These are phyloP conservation scores for Ariopsis seemanni DNA, from an alignment of 2,113 vertebrate species.

Conservation along the genomic window DNA sequence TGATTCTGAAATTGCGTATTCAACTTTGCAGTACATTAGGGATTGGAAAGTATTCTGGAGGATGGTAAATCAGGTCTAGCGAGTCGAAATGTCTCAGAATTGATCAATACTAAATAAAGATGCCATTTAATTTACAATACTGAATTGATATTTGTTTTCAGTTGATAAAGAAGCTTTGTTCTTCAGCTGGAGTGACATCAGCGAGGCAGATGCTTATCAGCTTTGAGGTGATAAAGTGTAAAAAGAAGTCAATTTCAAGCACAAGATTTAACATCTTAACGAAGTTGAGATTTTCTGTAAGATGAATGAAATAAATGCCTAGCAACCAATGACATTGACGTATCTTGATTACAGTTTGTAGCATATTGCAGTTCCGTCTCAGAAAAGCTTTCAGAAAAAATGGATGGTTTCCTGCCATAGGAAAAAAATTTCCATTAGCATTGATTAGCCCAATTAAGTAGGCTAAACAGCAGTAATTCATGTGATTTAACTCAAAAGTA, in stretches of 20 bases:
- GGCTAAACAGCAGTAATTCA: background rate
- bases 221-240: background rate
- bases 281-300: background rate
- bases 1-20: background rate
- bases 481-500: background rate
- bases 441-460: background rate
- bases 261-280: background rate
- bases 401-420: background rate
- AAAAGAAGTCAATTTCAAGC: background rate
- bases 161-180: background rate
- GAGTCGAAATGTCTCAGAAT: background rate
- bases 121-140: background rate
- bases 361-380: background rate
- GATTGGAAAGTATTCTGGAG: background rate
- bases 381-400: background rate
- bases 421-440: background rate
- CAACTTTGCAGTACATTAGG: background rate
- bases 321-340: background rate
- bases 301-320: background rate
- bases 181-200: background rate
- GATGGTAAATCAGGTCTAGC: background rate
- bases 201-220: background rate
- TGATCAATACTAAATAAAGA: background rate
- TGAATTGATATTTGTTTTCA: background rate
- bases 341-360: background rate